Conservation (phyloP, 2,888 invertebrate genomes). For the Anodontia alba region DNA sequence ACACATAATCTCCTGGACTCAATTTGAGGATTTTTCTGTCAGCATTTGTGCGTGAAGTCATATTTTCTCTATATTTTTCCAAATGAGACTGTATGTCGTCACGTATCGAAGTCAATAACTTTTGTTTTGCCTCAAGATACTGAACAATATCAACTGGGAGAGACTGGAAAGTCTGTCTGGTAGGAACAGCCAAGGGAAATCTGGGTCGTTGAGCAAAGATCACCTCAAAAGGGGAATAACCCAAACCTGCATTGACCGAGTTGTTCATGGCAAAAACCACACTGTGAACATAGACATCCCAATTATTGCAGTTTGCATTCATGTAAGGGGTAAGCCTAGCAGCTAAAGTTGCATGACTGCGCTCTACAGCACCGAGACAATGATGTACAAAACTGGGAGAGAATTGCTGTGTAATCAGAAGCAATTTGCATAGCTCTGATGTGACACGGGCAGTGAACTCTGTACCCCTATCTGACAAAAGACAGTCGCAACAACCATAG, state of each 20-base stretch:
- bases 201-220: constrained; percentile 40
- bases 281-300: constrained; percentile 29
- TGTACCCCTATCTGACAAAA: constrained; percentile 39
- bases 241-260: constrained; percentile 36
- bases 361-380: constrained; percentile 44
- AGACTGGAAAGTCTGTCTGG: background rate
- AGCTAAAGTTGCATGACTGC: constrained; percentile 39
- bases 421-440: constrained; percentile 38
- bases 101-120: background rate
- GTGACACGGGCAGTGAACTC: constrained; percentile 47
- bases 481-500: constrained; percentile 42
- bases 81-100: constrained; percentile 17
- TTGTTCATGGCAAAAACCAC: constrained; percentile 57
- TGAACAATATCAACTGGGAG: background rate
- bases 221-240: constrained; percentile 57
- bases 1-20: too few relatives aligned
- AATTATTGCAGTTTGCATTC: constrained; percentile 26
- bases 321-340: constrained; percentile 47
- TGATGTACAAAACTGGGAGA: constrained; percentile 45
- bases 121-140: constrained; percentile 14
- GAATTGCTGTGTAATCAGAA: constrained; percentile 36
- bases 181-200: constrained; percentile 34
- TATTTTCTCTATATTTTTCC: constrained; percentile 19
- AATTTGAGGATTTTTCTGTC: too few relatives aligned
- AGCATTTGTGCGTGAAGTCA: constrained; percentile 24